Evolutionary conservation across 2,888 invertebrate genomes (phyloP), one percentile per base, ranked within the genome.

Genomic region (Anagyrus pseudococci): DNA sequence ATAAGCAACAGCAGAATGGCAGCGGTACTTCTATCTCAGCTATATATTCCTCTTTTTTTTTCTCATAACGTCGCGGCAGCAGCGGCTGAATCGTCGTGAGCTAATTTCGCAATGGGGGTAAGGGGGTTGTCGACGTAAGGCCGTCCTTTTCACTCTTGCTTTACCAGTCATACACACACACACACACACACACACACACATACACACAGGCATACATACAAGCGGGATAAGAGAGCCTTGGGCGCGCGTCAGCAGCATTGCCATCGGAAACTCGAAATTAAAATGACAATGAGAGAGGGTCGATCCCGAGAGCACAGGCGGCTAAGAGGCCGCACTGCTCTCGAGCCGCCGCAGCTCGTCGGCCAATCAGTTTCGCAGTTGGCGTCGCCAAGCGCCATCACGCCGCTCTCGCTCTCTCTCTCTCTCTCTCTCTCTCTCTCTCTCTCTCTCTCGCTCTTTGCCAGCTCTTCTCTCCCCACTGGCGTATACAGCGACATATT

Each of bases 241-340:
- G n/a, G n/a, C n/a, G n/a, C n/a, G n/a, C n/a, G n/a, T n/a, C n/a
- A n/a, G n/a, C n/a, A n/a, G n/a, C n/a, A 29, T 4, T n/a, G 17
- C 40, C 17, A 17, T n/a, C 71, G 74, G 76, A 74, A 41, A 33
- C 37, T 78, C 75, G 75, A 78, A 78, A 80, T 80, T 78, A 79
- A 78, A 80, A 80, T 80, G 80, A 80, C 80, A 80, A 80, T 75
- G 75, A 77, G 76, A 77, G 76, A 77, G 49, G n/a, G 26, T 59
- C 59, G 58, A 60, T 47, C 63, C 59, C 53, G 58, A 41, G 59
- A 4, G 19, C 20, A 72, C 74, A 75, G 76, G 78, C 77, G 75
- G 76, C 74, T n/a, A n/a, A n/a, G n/a, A n/a, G n/a, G n/a, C n/a
- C n/a, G n/a, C n/a, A n/a, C n/a, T n/a, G n/a, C n/a, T n/a, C n/a